phyloP scores from a whole-genome alignment of 2,113 vertebrate genomes.

The Hyla sarda region DNA sequence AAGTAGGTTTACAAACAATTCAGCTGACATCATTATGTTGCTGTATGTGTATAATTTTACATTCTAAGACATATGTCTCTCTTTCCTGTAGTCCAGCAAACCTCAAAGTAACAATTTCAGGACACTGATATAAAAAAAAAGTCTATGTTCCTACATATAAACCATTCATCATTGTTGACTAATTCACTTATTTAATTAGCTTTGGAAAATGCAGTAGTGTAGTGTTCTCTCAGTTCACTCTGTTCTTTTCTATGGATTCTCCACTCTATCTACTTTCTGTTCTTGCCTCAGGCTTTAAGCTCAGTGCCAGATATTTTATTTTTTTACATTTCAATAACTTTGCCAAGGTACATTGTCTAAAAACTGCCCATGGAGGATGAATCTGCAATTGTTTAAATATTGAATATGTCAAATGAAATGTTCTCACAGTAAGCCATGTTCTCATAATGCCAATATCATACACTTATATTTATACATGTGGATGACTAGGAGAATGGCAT shows the following conservation, averaged over 20 bases:
- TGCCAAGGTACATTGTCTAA: background rate
- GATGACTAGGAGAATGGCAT: background rate
- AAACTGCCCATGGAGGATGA: constrained; percentile 17
- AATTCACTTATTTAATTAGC: constrained; percentile 25
- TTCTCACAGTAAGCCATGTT: background rate
- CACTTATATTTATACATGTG: background rate
- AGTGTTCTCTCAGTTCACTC: background rate
- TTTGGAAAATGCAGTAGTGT: constrained; percentile 9
- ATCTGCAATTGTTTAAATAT: constrained; percentile 8
- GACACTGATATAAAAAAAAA: background rate
- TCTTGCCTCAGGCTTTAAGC: constrained; percentile 14
- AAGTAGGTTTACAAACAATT: background rate
- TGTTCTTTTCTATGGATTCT: constrained; percentile 17
- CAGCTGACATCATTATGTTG: background rate
- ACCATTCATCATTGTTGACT: constrained; percentile 8
- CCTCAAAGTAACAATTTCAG: background rate
- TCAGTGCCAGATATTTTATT: background rate
- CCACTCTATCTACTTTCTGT: constrained; percentile 12
- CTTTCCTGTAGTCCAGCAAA: background rate
- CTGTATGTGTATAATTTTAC: background rate
- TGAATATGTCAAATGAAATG: background rate
- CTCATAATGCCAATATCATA: background rate
- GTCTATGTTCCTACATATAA: background rate
- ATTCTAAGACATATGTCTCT: background rate
- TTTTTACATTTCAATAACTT: constrained; percentile 17